A percentile compares a stretch with the other conserved stretches of the same genome.
phyloP scores from a whole-genome alignment of 2,113 vertebrate species.

The Empidonax alnorum region DNA sequence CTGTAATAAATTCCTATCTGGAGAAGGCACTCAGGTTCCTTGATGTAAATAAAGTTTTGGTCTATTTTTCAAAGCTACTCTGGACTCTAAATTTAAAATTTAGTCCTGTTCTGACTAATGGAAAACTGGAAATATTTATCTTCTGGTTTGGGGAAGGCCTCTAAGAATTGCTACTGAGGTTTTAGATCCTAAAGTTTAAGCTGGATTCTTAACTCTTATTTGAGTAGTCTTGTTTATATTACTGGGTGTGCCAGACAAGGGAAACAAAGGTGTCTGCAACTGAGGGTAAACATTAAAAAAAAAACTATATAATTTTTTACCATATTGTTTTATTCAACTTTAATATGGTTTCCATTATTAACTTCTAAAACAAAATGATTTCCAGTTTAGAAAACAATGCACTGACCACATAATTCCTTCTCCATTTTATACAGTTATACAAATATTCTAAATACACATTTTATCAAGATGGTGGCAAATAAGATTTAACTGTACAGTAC shows the following conservation, averaged over 20 bases:
- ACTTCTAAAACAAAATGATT: constrained; percentile 87
- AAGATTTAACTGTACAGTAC: constrained; percentile 83
- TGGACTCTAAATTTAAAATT: not conserved
- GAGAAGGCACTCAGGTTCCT: constrained; percentile 18
- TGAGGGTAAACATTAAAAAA: not conserved
- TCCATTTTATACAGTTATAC: constrained; percentile 92
- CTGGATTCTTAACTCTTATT: not conserved
- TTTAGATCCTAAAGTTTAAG: not conserved
- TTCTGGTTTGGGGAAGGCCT: not conserved
- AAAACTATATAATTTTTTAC: not conserved
- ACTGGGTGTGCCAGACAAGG: not conserved
- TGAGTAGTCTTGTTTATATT: not conserved
- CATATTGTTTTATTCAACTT: constrained; percentile 83
- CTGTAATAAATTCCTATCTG: constrained; percentile 18
- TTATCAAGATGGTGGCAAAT: constrained; percentile 82
- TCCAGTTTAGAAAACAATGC: constrained; percentile 92
- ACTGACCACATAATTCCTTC: constrained; percentile 86
- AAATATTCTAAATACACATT: constrained; percentile 90
- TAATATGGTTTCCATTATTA: constrained; percentile 85
- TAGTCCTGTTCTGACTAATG: not conserved
- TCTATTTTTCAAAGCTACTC: constrained; percentile 46
- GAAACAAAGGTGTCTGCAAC: not conserved
- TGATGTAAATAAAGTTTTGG: constrained; percentile 45
- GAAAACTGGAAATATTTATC: not conserved
- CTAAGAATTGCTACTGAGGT: not conserved